Conservation (phyloP, 2,113 vertebrate genomes). For the Siniperca chuatsi region DNA sequence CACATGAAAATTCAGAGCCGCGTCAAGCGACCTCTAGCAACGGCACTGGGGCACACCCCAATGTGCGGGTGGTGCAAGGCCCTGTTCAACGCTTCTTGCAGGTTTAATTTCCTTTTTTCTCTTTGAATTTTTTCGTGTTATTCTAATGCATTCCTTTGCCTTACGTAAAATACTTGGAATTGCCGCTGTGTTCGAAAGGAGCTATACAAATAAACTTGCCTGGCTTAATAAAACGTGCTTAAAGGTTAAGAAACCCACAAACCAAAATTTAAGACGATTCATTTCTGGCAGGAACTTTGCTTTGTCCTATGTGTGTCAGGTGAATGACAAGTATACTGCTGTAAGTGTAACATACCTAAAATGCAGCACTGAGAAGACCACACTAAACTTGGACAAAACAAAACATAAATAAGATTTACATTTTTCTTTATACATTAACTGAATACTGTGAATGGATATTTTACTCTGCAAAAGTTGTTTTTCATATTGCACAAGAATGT, state of each 20-base stretch:
- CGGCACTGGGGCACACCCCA: too few species aligned
- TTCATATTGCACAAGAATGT: constrained; percentile 1
- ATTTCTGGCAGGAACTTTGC: not conserved
- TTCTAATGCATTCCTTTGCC: not conserved
- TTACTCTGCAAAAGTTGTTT: not conserved
- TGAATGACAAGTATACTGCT: not conserved
- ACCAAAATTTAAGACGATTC: not conserved
- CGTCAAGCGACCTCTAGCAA: too few species aligned
- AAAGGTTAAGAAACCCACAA: not conserved
- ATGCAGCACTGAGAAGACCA: not conserved
- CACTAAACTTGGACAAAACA: not conserved
- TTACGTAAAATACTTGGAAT: not conserved
- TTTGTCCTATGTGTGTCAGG: not conserved
- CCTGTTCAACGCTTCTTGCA: too few species aligned
- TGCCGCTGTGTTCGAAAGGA: not conserved
- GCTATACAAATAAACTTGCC: not conserved
- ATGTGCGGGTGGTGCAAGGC: too few species aligned
- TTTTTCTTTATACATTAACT: not conserved
- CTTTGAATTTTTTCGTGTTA: not conserved
- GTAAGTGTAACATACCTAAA: not conserved
- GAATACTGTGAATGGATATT: not conserved
- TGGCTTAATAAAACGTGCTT: not conserved
- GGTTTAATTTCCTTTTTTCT: not conserved
- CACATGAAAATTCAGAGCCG: too few species aligned
- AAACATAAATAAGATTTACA: not conserved